Evolutionary conservation across 2,113 vertebrate genomes (phyloP).

Genomic region (Mustela lutreola): DNA sequence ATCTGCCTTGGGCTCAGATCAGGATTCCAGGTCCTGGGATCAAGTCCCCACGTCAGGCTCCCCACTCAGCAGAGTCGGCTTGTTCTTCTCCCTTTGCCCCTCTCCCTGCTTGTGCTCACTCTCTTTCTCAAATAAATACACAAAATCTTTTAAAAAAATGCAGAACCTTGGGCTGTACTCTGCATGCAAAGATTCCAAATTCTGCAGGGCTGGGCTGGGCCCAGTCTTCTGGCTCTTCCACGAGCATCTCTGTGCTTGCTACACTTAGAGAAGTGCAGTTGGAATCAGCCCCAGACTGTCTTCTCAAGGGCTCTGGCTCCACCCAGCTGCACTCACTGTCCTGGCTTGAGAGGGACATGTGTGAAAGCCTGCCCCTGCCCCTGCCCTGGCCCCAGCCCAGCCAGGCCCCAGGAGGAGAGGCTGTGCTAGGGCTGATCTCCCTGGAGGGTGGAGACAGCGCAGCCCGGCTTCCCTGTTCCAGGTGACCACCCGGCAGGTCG

Average conservation of each 20-base stretch:
- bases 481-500: neutral
- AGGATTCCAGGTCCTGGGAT: neutral
- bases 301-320: neutral
- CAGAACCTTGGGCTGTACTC: neutral
- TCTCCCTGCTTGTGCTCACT: neutral
- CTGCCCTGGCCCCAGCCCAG: too few species aligned
- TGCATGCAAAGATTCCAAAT: neutral
- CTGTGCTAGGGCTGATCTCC: neutral
- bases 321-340: neutral
- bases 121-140: neutral
- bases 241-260: neutral
- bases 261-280: neutral
- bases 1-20: neutral
- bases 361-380: accelerated
- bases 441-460: neutral
- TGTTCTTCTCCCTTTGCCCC: neutral
- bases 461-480: neutral
- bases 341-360: neutral
- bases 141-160: neutral
- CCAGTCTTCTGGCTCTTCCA: neutral
- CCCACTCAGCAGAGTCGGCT: neutral
- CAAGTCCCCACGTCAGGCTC: accelerated
- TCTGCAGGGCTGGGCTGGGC: neutral
- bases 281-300: neutral
- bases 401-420: neutral